A percentile compares a stretch with the other conserved stretches of the same genome.
Evolutionary conservation across 2,797 vertebrate species (phyloP).

Genomic region (Coreius guichenoti): DNA sequence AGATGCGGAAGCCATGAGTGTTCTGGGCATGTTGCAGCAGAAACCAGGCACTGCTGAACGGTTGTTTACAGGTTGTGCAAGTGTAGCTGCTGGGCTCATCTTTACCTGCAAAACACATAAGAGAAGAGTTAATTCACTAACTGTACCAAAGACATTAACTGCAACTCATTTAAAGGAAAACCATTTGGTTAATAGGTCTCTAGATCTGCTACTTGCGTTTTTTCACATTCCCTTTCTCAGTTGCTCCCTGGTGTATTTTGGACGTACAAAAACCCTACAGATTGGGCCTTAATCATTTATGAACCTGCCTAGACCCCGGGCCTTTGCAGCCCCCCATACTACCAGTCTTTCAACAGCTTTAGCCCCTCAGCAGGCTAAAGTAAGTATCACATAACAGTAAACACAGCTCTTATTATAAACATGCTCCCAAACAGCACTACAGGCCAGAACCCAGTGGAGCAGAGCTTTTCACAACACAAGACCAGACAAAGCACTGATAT

Average conservation of each 20-base stretch:
- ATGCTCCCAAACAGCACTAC: constrained; percentile 58
- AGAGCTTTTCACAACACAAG: constrained; percentile 45
- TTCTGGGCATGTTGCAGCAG: constrained; percentile 99
- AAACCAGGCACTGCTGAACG: constrained; percentile 99
- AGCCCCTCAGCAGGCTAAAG: constrained; percentile 52
- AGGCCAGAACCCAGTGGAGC: constrained; percentile 51
- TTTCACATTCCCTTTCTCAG: constrained; percentile 32
- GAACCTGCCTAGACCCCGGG: constrained; percentile 43
- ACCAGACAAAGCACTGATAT: constrained; percentile 47
- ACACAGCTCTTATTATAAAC: constrained; percentile 60
- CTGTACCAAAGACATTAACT: background rate
- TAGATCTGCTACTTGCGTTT: constrained; percentile 18
- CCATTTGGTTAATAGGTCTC: constrained; percentile 30
- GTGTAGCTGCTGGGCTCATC: constrained; percentile 99
- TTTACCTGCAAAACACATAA: constrained; percentile 85
- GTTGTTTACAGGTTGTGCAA: constrained; percentile 99
- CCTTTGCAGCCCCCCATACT: constrained; percentile 39
- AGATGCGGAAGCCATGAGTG: constrained; percentile 98
- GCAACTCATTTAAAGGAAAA: constrained; percentile 45
- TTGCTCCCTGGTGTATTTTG: constrained; percentile 37
- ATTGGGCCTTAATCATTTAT: constrained; percentile 65
- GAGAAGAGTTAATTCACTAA: constrained; percentile 10
- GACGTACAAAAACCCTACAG: constrained; percentile 43
- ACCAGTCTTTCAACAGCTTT: constrained; percentile 41
- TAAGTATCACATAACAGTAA: constrained; percentile 62